Conservation (phyloP, 2,888 invertebrate species). For the Meganola albula region DNA sequence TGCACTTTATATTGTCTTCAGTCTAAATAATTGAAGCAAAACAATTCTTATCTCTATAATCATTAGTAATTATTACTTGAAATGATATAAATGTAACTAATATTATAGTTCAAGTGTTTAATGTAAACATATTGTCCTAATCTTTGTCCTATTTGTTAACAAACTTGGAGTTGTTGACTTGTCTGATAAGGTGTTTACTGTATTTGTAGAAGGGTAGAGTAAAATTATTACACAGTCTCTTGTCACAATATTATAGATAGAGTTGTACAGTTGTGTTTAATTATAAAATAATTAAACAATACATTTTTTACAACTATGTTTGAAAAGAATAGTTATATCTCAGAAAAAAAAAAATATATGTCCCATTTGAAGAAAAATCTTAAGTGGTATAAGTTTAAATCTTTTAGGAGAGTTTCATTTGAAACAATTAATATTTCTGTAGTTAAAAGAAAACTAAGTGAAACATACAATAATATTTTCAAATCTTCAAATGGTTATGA, state of each 20-base stretch:
- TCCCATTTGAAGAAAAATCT: too few species aligned
- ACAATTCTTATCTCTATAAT: too few species aligned
- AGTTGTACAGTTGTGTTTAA: too few species aligned
- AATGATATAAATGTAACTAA: too few species aligned
- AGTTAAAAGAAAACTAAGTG: conserved; percentile 56
- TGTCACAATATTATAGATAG: too few species aligned
- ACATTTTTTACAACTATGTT: conserved; percentile 20
- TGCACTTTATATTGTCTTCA: too few species aligned
- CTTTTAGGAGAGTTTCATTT: conserved; percentile 48
- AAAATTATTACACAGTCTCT: too few species aligned
- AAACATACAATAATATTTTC: conserved; percentile 54
- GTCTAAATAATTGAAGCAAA: too few species aligned
- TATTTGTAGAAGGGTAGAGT: conserved; percentile 28
- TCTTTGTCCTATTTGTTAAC: conserved; percentile 36
- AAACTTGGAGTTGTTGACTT: conserved; percentile 52
- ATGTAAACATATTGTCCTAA: too few species aligned
- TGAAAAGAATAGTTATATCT: conserved; percentile 11
- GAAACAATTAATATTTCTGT: conserved; percentile 54
- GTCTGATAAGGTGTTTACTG: conserved; percentile 60
- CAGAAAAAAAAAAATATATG: too few species aligned
- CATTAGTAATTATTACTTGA: too few species aligned
- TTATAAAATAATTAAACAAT: conserved; percentile 17
- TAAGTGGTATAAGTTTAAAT: conserved; percentile 52
- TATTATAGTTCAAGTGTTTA: too few species aligned
- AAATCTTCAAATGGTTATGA: conserved; percentile 78